Evolutionary conservation across 2,888 invertebrate species (phyloP), one percentile per base, ranked within the genome.

Genomic region (Clepsis dumicolana): DNA sequence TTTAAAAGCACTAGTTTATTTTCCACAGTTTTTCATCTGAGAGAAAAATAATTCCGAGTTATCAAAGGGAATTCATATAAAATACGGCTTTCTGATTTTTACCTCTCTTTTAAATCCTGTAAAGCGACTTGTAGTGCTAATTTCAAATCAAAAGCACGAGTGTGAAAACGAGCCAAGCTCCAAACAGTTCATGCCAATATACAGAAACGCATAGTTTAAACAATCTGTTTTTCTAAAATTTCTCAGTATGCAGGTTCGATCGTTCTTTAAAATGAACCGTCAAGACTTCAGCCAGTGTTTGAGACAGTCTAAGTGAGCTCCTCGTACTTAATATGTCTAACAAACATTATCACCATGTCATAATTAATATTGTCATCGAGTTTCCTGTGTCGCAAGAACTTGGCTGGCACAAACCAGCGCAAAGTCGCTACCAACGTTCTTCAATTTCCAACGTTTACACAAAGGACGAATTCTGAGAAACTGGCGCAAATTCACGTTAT

Each of bases 391-490:
- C 12, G 14, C 14, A 3, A 21, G 8, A 16, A 52, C 25, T 27
- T 52, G 52, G 25, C 25, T 52, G 14, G 25, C n/a, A 24, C 25
- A 10, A 25, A n/a, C n/a, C n/a, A 7, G 50, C 21, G 12, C n/a
- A 25, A 8, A 24, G 41, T 21, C 48, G 3, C 48, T 25, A 25
- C 25, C 7, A 38, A 27, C 18, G 52, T 0, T n/a, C 27, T 7
- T 21, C 8, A 4, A 48, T 18, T 52, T 14, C 7, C 7, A 52
- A 14, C 5, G 7, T n/a, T 24, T n/a, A 52, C 24, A 50, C 52
- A 52, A 27, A 52, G 25, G 52, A n/a, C 4, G 27, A 5, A 25
- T 52, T 52, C 27, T n/a, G 25, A n/a, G 52, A 25, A 52, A 52
- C 7, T 14, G 25, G 2, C 52, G 14, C n/a, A 52, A 52, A 27